These are phyloP conservation scores for Chrysaora quinquecirrha DNA, from an alignment of 30 jellyfish, hydroid and myxozoan species.

Conservation along the genomic window DNA sequence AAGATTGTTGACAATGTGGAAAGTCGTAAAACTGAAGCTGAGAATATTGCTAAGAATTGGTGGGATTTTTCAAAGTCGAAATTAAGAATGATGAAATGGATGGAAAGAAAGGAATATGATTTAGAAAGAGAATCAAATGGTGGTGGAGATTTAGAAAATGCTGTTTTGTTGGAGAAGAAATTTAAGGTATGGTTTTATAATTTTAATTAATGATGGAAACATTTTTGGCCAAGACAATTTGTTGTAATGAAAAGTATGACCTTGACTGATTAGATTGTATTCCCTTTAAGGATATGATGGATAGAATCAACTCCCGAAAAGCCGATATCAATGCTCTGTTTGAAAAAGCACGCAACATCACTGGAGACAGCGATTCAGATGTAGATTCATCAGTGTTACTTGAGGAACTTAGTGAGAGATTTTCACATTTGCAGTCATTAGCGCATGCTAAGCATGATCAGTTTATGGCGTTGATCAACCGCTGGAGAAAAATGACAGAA, in stretches of 20 bases:
- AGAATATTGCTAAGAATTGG: conserved; percentile 78
- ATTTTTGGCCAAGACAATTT: neutral
- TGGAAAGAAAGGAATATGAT: conserved; percentile 78
- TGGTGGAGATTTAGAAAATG: conserved; percentile 65
- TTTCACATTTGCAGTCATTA: conserved; percentile 51
- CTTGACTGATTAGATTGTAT: no score
- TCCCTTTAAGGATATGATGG: conserved; percentile 69
- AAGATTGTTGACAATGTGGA: conserved; percentile 64
- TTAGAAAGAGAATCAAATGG: conserved; percentile 12
- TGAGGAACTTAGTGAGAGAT: conserved; percentile 74
- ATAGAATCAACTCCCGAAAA: conserved; percentile 69
- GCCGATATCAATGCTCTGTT: conserved; percentile 62
- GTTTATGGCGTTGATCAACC: conserved; percentile 32
- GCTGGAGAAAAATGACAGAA: conserved; percentile 80
- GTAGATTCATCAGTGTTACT: conserved; percentile 21
- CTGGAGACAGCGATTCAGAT: conserved; percentile 53
- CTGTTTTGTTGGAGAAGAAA: conserved; percentile 48
- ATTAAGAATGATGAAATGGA: conserved; percentile 75
- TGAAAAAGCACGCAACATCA: conserved; percentile 65
- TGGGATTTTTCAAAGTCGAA: conserved; percentile 87
- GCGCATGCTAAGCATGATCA: conserved; percentile 65
- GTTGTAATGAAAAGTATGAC: no score
- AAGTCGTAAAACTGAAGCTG: conserved; percentile 61
- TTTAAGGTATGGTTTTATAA: conserved; percentile 22
- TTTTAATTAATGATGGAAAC: neutral